These are phyloP conservation scores for Falco rusticolus DNA, from an alignment of 2,797 vertebrate species.

Conservation along the genomic window DNA sequence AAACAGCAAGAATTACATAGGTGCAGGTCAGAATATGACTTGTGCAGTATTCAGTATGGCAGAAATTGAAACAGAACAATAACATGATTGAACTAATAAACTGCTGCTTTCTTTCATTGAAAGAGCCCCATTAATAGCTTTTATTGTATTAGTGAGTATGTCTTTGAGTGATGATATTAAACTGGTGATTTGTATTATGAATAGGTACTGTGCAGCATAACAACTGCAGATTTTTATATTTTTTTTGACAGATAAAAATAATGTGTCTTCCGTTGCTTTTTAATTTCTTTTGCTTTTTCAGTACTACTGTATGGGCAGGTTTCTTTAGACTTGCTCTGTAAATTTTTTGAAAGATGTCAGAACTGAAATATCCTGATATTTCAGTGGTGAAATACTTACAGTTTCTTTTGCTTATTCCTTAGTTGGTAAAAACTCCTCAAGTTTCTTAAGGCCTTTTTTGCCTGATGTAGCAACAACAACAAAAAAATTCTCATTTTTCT, in stretches of 20 bases:
- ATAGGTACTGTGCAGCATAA: conserved; percentile 38
- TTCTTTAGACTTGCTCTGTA: conserved; percentile 27
- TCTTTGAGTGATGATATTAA: conserved; percentile 64
- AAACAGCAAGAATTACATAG: background rate
- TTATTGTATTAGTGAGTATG: background rate
- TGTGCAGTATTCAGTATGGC: background rate
- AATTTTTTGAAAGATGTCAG: background rate
- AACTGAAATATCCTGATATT: background rate
- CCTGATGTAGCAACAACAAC: background rate
- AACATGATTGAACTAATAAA: background rate
- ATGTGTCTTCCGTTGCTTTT: conserved; percentile 27
- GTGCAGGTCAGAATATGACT: background rate
- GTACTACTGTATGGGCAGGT: background rate
- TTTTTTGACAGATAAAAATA: conserved; percentile 26
- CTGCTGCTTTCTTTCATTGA: background rate
- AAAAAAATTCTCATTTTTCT: background rate
- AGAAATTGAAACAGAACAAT: background rate
- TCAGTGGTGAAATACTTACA: background rate
- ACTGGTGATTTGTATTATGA: conserved; percentile 51
- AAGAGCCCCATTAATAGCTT: background rate
- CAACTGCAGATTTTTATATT: conserved; percentile 5
- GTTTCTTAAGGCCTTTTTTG: background rate
- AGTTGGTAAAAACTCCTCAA: background rate
- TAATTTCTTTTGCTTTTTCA: conserved; percentile 28
- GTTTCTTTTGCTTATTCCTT: background rate